Base-by-base conservation (phyloP, 2,888 invertebrate genomes). In the Caenorhabditis japonica region DNA sequence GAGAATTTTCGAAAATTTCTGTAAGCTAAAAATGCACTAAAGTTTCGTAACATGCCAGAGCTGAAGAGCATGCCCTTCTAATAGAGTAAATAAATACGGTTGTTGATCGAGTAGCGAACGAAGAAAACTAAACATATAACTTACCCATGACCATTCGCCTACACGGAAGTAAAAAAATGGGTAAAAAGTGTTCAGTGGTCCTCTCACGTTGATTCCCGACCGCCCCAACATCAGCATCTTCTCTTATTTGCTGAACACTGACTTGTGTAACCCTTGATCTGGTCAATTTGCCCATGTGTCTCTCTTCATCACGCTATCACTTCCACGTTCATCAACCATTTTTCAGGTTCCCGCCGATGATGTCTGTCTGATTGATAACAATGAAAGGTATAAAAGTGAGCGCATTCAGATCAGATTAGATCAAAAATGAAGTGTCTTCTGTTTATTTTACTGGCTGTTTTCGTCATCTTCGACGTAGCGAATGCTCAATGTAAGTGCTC, bases 401-500 rank as follows among this genome's bases (percentile, higher is more conserved):
- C 46, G 21, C 49, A 36, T 13, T 12, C 34, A 15, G 17, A 49
- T 12, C 34, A 34, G 34, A 34, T 34, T 34, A 34, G 21, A 19
- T 44, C n/a, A 38, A 52, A 19, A 25, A 64, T 64, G 64, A 47
- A 33, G 49, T 43, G 17, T 34, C 25, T 56, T 34, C 17, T 56
- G 7, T 17, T 41, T 13, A 25, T 43, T 27, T 34, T 64, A 3
- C 21, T 64, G 19, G 33, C 25, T 4, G 15, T 47, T 17, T 12
- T 56, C 8, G 55, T 38, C 4, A 12, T 64, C 7, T 5, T 60
- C 4, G n/a, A 49, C 3, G 41, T 33, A 19, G 47, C 43, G 2
- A 17, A 51, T 47, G 66, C 66, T 58, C 66, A 68, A 51, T 58
- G 66, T 68, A 52, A 68, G 66, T 58, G n/a, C n/a, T n/a, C n/a